Evolutionary conservation across 2,797 vertebrate genomes (phyloP), one percentile per base, ranked within the genome.

Genomic region (Megalops cyprinoides): DNA sequence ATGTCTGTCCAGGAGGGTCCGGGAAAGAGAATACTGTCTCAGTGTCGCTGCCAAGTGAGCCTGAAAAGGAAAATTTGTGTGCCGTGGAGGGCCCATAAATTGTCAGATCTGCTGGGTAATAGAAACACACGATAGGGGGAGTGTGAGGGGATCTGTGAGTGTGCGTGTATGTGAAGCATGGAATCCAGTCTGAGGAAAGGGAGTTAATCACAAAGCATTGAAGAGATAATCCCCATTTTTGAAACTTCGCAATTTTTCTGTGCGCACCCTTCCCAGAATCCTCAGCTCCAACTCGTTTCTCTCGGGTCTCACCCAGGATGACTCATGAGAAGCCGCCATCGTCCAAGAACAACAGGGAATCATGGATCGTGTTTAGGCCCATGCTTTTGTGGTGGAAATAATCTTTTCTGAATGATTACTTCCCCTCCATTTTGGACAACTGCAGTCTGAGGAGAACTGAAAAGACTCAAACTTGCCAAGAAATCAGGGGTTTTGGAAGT

Each of bases 71-170:
- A 28, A 67, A 80, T 82, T 78, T 82, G 84, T 73, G 60, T 79
- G 82, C 18, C 76, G 10, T 79, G 79, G 69, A 83, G 73, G 25
- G 34, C 65, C 53, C 74, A 67, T 82, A 80, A 86, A 80, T 76
- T 67, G 67, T 34, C 74, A 76, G 51, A 74, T 9, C 58, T 49
- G 49, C 74, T 58, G 20, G 71, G 46, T 42, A 39, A 42, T 56
- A n/a, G 34, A 73, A 55, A 37, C 39, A 75, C 46, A 23, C 28
- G 46, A 9, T 51, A 56, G 1, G 23, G 46, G 23, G 46, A 78
- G 23, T 28, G 18, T 46, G 62, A 46, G 69, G 39, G 6, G 60
- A 51, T 51, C 12, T 48, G 25, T 34, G 49, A 76, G 14, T 9
- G 39, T 34, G 49, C 55, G 14, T 9, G 39, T n/a, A 14, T 69